Evolutionary conservation across 2,888 invertebrate genomes (phyloP).

Genomic region (Plebejus melissa): DNA sequence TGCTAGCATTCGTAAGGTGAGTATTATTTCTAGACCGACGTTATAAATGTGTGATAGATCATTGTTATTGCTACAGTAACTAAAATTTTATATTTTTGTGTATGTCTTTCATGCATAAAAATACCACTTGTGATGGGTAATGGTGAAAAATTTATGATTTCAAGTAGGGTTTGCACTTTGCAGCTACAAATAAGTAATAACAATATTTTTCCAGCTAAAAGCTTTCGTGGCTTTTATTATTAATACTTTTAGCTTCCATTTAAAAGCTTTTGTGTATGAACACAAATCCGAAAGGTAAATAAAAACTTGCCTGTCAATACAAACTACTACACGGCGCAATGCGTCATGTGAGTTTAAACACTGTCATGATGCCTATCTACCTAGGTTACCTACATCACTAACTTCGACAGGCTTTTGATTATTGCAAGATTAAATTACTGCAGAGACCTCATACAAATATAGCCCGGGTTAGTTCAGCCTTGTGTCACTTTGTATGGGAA

Average conservation of each 20-base stretch:
- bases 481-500: too few species aligned
- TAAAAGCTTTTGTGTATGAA: neutral
- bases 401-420: slow-evolving; percentile 6
- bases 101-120: too few species aligned
- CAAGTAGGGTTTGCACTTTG: too few species aligned
- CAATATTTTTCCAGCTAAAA: neutral
- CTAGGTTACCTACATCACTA: slow-evolving; percentile 1
- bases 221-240: neutral
- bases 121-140: too few species aligned
- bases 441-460: neutral
- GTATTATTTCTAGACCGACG: neutral
- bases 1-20: slow-evolving; percentile 13
- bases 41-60: neutral
- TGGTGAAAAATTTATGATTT: too few species aligned
- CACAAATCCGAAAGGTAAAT: neutral
- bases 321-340: neutral
- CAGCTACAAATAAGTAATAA: neutral
- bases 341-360: slow-evolving; percentile 20
- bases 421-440: neutral
- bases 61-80: neutral
- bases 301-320: neutral
- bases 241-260: neutral
- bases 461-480: too few species aligned
- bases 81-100: too few species aligned
- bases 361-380: neutral